Percentiles rank a stretch among this genome's conserved stretches.
Evolutionary conservation across 2,113 vertebrate species (phyloP).

Genomic region (Phocoena sinus): DNA sequence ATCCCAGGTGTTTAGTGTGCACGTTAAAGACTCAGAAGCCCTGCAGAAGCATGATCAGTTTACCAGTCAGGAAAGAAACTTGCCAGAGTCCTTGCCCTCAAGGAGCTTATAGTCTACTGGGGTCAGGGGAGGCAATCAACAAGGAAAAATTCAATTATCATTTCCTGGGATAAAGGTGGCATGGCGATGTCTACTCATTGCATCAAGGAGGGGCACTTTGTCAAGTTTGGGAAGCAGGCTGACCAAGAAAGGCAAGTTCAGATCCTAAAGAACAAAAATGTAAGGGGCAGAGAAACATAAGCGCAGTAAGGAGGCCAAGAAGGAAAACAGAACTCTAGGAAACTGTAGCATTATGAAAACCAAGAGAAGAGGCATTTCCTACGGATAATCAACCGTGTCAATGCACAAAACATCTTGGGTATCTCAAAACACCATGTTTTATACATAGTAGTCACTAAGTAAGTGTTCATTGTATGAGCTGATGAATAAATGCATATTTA

Average conservation of each 20-base stretch:
- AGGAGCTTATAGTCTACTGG: neutral
- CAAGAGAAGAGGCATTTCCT: neutral
- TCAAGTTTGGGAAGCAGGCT: neutral
- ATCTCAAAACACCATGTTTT: neutral
- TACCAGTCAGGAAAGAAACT: neutral
- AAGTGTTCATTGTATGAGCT: neutral
- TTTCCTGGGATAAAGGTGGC: neutral
- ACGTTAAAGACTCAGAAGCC: neutral
- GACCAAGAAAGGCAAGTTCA: neutral
- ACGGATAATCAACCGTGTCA: neutral
- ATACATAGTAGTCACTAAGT: neutral
- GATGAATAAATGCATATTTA: neutral
- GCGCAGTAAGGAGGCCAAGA: neutral
- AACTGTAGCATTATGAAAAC: neutral
- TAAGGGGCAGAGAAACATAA: neutral
- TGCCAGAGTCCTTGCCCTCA: neutral
- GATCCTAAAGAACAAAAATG: neutral
- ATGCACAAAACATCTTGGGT: neutral
- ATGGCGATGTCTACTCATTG: neutral
- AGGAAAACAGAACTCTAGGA: neutral
- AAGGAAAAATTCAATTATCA: neutral
- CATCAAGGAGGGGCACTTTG: neutral
- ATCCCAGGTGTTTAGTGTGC: neutral
- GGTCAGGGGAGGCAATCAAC: neutral
- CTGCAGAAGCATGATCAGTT: neutral